Evolutionary conservation across 1,140 invertebrate species (phyloP).

Genomic region (Cataglyphis hispanica): DNA sequence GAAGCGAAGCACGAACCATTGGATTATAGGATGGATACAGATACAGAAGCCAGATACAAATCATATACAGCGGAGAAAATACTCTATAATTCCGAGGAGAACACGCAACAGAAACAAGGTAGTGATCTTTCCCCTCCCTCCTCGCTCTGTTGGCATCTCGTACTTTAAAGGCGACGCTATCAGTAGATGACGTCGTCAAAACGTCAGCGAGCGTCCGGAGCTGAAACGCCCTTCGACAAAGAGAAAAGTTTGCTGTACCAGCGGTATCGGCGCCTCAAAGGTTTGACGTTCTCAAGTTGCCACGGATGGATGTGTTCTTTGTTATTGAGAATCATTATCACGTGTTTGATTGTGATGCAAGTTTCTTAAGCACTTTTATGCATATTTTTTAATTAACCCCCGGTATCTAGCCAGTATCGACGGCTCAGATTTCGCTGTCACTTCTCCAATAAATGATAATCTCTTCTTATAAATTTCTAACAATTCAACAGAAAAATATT

Average conservation of each 20-base stretch:
- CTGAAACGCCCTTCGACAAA: slow-evolving; percentile 55
- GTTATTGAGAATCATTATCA: slow-evolving; percentile 58
- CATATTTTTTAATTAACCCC: slow-evolving; percentile 45
- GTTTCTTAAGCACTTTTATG: slow-evolving; percentile 42
- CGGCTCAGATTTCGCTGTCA: background rate
- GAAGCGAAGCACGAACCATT: slow-evolving; percentile 68
- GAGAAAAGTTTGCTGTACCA: slow-evolving; percentile 54
- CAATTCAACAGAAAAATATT: background rate
- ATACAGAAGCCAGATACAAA: slow-evolving; percentile 60
- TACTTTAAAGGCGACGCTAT: slow-evolving; percentile 56
- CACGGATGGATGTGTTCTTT: slow-evolving; percentile 49
- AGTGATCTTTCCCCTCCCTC: slow-evolving; percentile 36
- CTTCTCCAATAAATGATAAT: background rate
- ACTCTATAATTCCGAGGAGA: slow-evolving; percentile 60
- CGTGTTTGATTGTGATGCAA: slow-evolving; percentile 51
- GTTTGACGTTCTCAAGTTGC: slow-evolving; percentile 64
- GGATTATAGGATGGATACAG: slow-evolving; percentile 74
- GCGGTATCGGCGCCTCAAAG: slow-evolving; percentile 55
- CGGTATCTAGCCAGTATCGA: slow-evolving; percentile 8
- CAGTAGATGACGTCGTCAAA: slow-evolving; percentile 55
- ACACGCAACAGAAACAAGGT: slow-evolving; percentile 67
- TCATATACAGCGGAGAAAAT: slow-evolving; percentile 49
- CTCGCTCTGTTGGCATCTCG: background rate
- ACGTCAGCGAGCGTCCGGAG: slow-evolving; percentile 39
- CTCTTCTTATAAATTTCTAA: slow-evolving; percentile 19